A percentile compares a stretch with the other conserved stretches of the same genome.
Conservation (phyloP, 2,797 vertebrate species). For the Eulemur mongoz region DNA sequence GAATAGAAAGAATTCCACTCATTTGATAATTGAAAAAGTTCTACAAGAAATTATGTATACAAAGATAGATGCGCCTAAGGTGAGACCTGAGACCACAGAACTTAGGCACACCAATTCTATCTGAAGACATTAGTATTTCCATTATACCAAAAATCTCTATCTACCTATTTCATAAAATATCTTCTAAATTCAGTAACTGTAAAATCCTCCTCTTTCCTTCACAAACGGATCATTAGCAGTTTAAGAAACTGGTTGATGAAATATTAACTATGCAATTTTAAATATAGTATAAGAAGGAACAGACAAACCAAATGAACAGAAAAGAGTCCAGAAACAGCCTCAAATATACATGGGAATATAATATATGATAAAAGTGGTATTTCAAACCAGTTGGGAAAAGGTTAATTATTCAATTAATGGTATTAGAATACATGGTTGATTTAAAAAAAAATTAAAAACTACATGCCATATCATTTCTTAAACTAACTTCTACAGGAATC, state of each 20-base stretch:
- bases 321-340: neutral
- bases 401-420: constrained; percentile 1
- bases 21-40: neutral
- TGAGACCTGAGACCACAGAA: neutral
- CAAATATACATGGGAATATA: neutral
- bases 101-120: neutral
- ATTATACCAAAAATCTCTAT: neutral
- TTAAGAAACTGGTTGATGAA: constrained; percentile 9
- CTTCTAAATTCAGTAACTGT: neutral
- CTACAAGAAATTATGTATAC: neutral
- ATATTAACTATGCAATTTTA: constrained; percentile 33
- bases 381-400: neutral
- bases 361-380: neutral
- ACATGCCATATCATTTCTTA: neutral
- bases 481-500: neutral
- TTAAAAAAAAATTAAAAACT: neutral
- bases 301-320: neutral
- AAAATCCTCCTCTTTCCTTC: constrained; percentile 21
- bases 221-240: neutral
- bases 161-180: neutral
- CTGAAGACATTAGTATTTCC: neutral
- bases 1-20: neutral
- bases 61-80: neutral
- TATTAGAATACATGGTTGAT: neutral
- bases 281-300: neutral